Evolutionary conservation across 2,888 invertebrate genomes (phyloP).

Genomic region (Flabesymbios commensalis): DNA sequence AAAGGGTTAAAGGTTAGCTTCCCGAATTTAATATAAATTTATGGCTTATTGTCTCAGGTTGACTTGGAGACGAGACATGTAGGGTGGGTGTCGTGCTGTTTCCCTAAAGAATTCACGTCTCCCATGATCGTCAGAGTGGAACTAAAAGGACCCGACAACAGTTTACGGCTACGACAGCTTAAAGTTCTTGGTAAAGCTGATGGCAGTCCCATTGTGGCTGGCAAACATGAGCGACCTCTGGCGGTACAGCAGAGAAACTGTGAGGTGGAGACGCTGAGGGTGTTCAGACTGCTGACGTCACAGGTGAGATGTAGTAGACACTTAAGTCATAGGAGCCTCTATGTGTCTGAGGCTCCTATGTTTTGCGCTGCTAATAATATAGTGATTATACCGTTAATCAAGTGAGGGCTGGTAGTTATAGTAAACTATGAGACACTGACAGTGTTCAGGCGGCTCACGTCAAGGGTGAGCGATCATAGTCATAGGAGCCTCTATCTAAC

Average conservation of each 20-base stretch:
- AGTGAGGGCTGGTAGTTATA: no score
- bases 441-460: no score
- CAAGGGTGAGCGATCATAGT: no score
- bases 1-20: slow-evolving; percentile 65
- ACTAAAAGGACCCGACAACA: slow-evolving; percentile 79
- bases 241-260: slow-evolving; percentile 84
- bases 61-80: slow-evolving; percentile 84
- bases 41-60: slow-evolving; percentile 63
- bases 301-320: slow-evolving; percentile 74
- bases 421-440: no score
- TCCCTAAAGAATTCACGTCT: slow-evolving; percentile 65
- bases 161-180: slow-evolving; percentile 83
- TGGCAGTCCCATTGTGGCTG: slow-evolving; percentile 62
- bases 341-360: no score
- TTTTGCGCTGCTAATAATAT: no score
- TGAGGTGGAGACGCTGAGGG: slow-evolving; percentile 87
- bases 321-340: no score
- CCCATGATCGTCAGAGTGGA: slow-evolving; percentile 38
- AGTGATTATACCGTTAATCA: no score
- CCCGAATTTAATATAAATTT: not conserved
- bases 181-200: slow-evolving; percentile 65
- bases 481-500: no score
- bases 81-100: slow-evolving; percentile 87
- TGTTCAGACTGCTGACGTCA: slow-evolving; percentile 87
- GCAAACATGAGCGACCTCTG: slow-evolving; percentile 57